These are phyloP conservation scores for Otus sunia DNA, from an alignment of 2,113 vertebrate species.

Conservation along the genomic window DNA sequence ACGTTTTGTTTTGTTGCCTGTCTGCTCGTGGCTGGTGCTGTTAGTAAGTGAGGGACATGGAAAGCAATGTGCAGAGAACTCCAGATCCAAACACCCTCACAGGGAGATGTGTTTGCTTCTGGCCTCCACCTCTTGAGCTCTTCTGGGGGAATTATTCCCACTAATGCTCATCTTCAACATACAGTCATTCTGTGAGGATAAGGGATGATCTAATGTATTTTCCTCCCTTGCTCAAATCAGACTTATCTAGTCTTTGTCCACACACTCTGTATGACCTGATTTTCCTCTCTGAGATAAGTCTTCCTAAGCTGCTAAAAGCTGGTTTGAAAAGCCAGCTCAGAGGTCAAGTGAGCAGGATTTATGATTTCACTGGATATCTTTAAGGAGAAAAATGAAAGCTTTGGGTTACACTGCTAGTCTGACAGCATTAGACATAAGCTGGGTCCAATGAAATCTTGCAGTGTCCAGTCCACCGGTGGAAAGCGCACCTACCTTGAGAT, in stretches of 20 bases:
- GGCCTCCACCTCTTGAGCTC: conserved; percentile 13
- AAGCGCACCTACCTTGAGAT: not conserved
- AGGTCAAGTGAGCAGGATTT: conserved; percentile 49
- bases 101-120: conserved; percentile 30
- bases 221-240: not conserved
- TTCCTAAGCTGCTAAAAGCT: conserved; percentile 58
- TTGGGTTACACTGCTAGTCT: not conserved
- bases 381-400: conserved; percentile 33
- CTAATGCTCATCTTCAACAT: conserved; percentile 9
- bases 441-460: not conserved
- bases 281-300: conserved; percentile 14
- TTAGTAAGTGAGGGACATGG: not conserved
- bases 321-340: conserved; percentile 52
- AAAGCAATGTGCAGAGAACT: not conserved
- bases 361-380: conserved; percentile 19
- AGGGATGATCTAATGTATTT: conserved; percentile 46
- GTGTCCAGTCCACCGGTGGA: not conserved
- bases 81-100: not conserved
- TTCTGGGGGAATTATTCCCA: conserved; percentile 42
- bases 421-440: not conserved
- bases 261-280: conserved; percentile 22
- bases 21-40: conserved; percentile 15
- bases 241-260: conserved; percentile 32
- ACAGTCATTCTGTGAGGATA: conserved; percentile 22
- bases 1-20: not conserved